A percentile compares a stretch with the other conserved stretches of the same genome.
Conservation (phyloP, 2,888 invertebrate genomes). For the Apotomis turbidana region DNA sequence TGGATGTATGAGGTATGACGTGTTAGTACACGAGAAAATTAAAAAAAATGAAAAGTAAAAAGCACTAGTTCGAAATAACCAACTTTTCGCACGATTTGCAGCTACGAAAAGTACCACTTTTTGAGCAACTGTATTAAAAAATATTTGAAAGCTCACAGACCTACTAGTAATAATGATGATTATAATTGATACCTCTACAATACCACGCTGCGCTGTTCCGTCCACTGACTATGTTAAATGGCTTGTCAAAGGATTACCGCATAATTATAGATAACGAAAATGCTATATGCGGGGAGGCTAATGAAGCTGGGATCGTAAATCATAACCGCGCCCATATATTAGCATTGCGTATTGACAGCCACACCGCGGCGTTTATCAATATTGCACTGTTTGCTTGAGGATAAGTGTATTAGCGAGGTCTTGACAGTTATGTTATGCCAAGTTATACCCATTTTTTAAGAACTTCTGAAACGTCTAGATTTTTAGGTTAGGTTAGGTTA, state of each 20-base stretch:
- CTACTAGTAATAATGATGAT: background rate
- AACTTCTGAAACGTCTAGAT: no score
- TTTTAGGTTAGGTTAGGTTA: no score
- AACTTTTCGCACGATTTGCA: no score
- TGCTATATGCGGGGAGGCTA: constrained; percentile 48
- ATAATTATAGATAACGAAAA: constrained; percentile 41
- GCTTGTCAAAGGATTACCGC: constrained; percentile 41
- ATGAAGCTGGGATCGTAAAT: constrained; percentile 63
- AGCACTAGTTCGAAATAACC: no score
- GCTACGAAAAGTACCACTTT: no score
- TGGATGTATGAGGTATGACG: no score
- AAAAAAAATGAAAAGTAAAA: no score
- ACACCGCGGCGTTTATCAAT: constrained; percentile 46
- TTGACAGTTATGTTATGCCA: no score
- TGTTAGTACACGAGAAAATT: no score
- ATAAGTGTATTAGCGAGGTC: background rate
- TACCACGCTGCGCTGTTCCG: constrained; percentile 7
- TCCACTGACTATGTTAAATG: constrained; percentile 37
- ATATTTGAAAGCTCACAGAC: no score
- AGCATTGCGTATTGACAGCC: constrained; percentile 63
- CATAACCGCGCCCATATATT: constrained; percentile 43
- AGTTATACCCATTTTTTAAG: no score
- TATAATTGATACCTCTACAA: constrained; percentile 10
- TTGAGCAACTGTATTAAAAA: no score
- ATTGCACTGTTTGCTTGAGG: constrained; percentile 31